Conservation (phyloP, 2,888 invertebrate genomes). For the Timandra comae region DNA sequence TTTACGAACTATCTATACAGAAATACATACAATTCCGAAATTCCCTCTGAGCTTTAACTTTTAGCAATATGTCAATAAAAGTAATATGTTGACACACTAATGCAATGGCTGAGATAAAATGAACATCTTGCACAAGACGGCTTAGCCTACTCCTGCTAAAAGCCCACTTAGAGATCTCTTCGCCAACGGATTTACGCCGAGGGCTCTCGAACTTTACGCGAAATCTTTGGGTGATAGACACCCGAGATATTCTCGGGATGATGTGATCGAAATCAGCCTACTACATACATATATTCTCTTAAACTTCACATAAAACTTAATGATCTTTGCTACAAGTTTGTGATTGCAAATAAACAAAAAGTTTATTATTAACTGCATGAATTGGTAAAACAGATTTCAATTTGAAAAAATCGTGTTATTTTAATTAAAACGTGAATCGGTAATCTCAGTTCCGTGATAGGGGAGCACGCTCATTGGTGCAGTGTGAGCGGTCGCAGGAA, state of each 20-base stretch:
- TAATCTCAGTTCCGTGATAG: slow-evolving; percentile 20
- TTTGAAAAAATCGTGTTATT: slow-evolving; percentile 7
- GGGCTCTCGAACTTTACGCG: slow-evolving; percentile 58
- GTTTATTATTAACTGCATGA: background rate
- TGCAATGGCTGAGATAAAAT: slow-evolving; percentile 57
- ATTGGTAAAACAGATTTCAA: background rate
- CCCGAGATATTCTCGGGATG: slow-evolving; percentile 47
- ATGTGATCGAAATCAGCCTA: slow-evolving; percentile 32
- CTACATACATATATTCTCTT: slow-evolving; percentile 6
- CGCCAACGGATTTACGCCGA: slow-evolving; percentile 63
- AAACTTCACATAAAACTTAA: no score
- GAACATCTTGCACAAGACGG: slow-evolving; percentile 67
- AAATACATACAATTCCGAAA: no score
- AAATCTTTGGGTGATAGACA: slow-evolving; percentile 54
- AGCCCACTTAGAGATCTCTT: slow-evolving; percentile 74
- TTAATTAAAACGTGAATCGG: slow-evolving; percentile 38
- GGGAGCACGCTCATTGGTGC: slow-evolving; percentile 39
- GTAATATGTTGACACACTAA: slow-evolving; percentile 25
- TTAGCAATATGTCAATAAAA: slow-evolving; percentile 16
- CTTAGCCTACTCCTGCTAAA: slow-evolving; percentile 72
- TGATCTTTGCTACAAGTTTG: no score
- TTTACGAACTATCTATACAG: no score
- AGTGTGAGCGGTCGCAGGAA: slow-evolving; percentile 25
- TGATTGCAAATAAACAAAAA: slow-evolving; percentile 3
- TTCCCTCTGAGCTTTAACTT: slow-evolving; percentile 6